Percentiles rank a stretch among this genome's conserved stretches.
phyloP scores from a whole-genome alignment of 1,140 invertebrate species.

The Trichomalopsis sarcophagae region DNA sequence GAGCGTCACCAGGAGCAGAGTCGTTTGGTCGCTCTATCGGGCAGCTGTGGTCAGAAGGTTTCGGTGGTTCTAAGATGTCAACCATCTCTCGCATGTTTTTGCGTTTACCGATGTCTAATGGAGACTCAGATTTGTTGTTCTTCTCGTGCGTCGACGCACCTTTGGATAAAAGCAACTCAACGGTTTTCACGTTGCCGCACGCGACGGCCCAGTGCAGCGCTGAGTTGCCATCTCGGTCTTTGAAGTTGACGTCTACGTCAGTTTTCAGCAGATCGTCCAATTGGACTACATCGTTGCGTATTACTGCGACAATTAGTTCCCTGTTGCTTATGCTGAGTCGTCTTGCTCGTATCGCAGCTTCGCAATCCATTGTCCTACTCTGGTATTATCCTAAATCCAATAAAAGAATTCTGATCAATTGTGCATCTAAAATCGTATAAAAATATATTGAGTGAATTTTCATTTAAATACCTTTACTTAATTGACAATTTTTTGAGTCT shows the following conservation, averaged over 20 bases:
- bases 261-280: background rate
- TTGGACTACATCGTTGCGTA: background rate
- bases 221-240: background rate
- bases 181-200: background rate
- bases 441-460: too few species aligned
- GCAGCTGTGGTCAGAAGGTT: too few species aligned
- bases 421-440: too few species aligned
- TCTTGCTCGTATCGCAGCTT: slow-evolving; percentile 38
- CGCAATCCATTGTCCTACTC: too few species aligned
- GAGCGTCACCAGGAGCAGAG: too few species aligned
- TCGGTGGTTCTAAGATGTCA: too few species aligned
- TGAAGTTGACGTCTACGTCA: slow-evolving; percentile 1
- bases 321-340: slow-evolving; percentile 13
- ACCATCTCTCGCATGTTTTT: too few species aligned
- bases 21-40: too few species aligned
- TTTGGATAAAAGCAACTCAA: background rate
- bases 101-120: background rate
- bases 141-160: background rate
- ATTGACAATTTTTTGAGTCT: too few species aligned
- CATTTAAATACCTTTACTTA: too few species aligned
- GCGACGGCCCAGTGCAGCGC: background rate
- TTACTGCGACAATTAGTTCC: background rate
- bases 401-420: too few species aligned
- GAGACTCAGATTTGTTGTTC: background rate
- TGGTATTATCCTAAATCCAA: too few species aligned